Conservation (phyloP, 2,888 invertebrate genomes). For the Empis livida region DNA sequence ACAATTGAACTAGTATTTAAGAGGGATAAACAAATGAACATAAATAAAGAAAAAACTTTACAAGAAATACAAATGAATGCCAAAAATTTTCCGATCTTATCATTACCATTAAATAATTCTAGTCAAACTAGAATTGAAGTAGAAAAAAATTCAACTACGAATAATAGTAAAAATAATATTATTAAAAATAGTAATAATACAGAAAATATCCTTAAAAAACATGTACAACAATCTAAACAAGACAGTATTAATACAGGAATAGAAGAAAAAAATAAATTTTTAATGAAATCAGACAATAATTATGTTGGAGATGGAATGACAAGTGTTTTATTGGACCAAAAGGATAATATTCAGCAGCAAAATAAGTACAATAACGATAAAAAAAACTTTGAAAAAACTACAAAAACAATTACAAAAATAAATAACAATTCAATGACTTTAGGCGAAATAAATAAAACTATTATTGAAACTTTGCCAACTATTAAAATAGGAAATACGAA, state of each 20-base stretch:
- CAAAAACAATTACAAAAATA: too few relatives aligned
- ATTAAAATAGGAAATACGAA: too few relatives aligned
- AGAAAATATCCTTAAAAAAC: not conserved
- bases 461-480: too few relatives aligned
- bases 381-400: too few relatives aligned
- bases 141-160: not conserved
- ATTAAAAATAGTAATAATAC: not conserved
- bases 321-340: too few relatives aligned
- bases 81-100: not conserved
- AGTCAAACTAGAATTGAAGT: not conserved
- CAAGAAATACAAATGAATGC: not conserved
- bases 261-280: not conserved
- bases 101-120: too few relatives aligned
- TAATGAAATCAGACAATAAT: conserved; percentile 16
- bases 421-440: too few relatives aligned
- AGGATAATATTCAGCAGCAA: not conserved
- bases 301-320: conserved; percentile 5
- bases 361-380: too few relatives aligned
- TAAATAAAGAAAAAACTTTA: not conserved
- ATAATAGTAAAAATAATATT: too few relatives aligned
- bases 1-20: not conserved
- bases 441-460: too few relatives aligned
- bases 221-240: not conserved
- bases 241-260: not conserved
- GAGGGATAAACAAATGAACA: not conserved